phyloP scores from a whole-genome alignment of 1,140 invertebrate species.

The Bombus sylvicola region DNA sequence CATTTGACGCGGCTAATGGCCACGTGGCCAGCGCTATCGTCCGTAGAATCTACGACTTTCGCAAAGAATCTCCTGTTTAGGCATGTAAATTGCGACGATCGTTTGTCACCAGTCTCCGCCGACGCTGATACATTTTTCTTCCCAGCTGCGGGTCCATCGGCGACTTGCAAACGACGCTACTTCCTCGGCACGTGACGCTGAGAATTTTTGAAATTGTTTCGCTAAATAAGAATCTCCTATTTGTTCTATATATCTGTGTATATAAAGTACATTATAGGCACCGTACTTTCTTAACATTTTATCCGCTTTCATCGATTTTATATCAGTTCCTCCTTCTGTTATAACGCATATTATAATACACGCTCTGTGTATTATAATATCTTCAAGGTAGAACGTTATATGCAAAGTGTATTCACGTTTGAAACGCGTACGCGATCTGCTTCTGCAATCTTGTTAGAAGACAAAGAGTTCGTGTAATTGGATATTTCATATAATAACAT shows the following conservation, averaged over 20 bases:
- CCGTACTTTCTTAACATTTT: not conserved
- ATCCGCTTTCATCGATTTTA: no score
- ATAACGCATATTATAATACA: no score
- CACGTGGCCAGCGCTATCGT: not conserved
- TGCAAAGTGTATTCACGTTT: no score
- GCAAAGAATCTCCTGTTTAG: not conserved
- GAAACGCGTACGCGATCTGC: no score
- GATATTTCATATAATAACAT: no score
- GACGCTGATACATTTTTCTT: not conserved
- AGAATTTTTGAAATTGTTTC: not conserved
- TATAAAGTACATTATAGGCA: not conserved
- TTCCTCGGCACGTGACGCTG: no score
- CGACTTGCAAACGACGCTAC: not conserved
- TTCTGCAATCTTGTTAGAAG: no score
- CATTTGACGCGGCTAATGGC: not conserved
- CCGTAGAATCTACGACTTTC: not conserved
- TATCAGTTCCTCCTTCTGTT: no score
- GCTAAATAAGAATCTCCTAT: not conserved
- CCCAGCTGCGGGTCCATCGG: not conserved
- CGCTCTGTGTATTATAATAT: no score
- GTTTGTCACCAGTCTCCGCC: not conserved
- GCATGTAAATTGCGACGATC: conserved; percentile 6
- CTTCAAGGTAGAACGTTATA: no score
- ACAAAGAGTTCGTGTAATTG: no score
- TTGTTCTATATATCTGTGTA: fast-evolving